Evolutionary conservation across 2,888 invertebrate species (phyloP), one percentile per base, ranked within the genome.

Genomic region (Aphidoletes aphidimyza): DNA sequence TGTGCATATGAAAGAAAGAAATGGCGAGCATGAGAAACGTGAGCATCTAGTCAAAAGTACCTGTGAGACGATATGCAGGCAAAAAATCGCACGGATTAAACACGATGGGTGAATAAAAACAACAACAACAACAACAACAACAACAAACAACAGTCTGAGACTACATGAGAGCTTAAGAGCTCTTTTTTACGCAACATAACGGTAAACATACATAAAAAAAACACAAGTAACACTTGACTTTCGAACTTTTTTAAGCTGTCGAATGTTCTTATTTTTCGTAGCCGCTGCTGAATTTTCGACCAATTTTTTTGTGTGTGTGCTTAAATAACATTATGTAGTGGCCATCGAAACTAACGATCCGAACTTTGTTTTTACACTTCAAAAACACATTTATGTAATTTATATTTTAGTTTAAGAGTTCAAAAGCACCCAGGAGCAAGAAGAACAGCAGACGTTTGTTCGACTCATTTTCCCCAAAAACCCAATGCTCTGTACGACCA

Each of bases 341-440:
- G 69, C n/a, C 30, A 69, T 69, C 69, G 34, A 69, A 69, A 69
- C 69, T 69, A 34, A 69, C 30, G 69, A 9, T n/a, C 14, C 17
- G 69, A 69, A 69, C 69, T 69, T 69, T 69, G 17, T 30, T 69
- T 69, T 69, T 69, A n/a, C 69, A 69, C 69, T 69, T 69, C 30
- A 69, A 30, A 26, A 69, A 69, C 26, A 69, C 2, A 69, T 30
- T 30, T 30, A 69, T 69, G 69, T 34, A 30, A 69, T 69, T 69
- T 69, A 69, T 34, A 30, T 14, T 26, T 69, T 69, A 30, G 30
- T 34, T 69, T 69, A 22, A n/a, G n/a, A n/a, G n/a, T n/a, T n/a
- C n/a, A n/a, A n/a, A n/a, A n/a, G n/a, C n/a, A n/a, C n/a, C n/a
- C n/a, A n/a, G n/a, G n/a, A n/a, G n/a, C n/a, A n/a, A n/a, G n/a